A percentile compares a stretch with the other conserved stretches of the same genome.
phyloP scores from a whole-genome alignment of 2,888 invertebrate species.

The Phyto melanocephala region DNA sequence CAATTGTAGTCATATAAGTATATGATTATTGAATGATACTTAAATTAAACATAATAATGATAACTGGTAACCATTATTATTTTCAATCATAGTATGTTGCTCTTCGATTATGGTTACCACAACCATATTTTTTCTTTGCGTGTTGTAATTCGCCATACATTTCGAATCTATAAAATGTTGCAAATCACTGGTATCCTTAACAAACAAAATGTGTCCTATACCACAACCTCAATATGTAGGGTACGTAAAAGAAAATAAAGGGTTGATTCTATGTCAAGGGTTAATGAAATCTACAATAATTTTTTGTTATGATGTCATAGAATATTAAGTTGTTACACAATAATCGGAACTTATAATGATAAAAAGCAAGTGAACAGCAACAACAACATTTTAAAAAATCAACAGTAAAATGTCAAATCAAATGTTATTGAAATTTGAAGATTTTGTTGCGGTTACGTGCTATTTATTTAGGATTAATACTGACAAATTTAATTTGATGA shows the following conservation, averaged over 20 bases:
- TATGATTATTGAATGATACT: no score
- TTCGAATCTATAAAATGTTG: no score
- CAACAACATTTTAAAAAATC: not conserved
- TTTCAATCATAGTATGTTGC: no score
- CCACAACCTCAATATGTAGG: not conserved
- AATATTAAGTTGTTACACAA: constrained; percentile 25
- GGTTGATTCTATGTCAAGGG: constrained; percentile 37
- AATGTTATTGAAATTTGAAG: constrained; percentile 66
- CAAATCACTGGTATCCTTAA: no score
- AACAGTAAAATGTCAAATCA: constrained; percentile 71
- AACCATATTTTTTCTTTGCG: no score
- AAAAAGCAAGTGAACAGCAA: not conserved
- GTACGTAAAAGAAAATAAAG: not conserved
- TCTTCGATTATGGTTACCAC: no score
- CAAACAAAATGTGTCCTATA: no score
- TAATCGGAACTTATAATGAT: constrained; percentile 4
- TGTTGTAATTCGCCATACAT: no score
- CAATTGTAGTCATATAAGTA: no score
- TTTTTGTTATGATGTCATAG: constrained; percentile 56
- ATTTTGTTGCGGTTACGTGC: constrained; percentile 56
- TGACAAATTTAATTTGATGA: constrained; percentile 52
- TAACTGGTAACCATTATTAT: no score
- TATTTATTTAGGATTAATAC: constrained; percentile 63
- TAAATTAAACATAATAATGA: no score
- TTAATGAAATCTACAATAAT: constrained; percentile 47